Base-by-base conservation (phyloP, 2,888 invertebrate genomes). In the Hecatera dysodea region DNA sequence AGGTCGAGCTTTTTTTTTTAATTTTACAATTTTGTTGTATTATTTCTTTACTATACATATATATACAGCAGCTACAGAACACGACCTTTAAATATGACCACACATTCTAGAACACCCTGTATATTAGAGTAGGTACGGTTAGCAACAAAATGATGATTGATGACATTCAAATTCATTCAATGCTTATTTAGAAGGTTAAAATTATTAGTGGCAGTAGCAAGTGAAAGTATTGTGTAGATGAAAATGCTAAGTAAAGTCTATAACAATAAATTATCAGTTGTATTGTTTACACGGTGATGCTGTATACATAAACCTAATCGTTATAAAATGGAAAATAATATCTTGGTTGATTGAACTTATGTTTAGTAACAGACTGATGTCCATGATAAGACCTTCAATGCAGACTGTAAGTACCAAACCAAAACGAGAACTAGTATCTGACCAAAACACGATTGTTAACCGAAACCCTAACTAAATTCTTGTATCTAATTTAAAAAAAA, bases 111-210 rank as follows among this genome's bases (percentile, higher is more conserved):
- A n/a, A n/a, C n/a, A n/a, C n/a, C n/a, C 33, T 33, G 36, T 36
- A 36, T 11, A 36, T 36, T 17, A 42, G 42, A 17, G 42, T 42
- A 42, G 0, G 2, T 15, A 42, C 12, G 42, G 42, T 12, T 19
- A 7, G 19, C 6, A 6, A 12, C 7, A 19, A 61, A 64, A 62
- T 62, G 48, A 62, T 73, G 46, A 62, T 62, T 11, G 42, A 56
- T 73, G 65, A 61, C n/a, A n/a, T n/a, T n/a, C n/a, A n/a, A n/a
- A n/a, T n/a, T n/a, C 33, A 52, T 65, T 65, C 9, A 5, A 24
- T 11, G 1, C 22, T 42, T 71, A 42, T 74, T 65, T 42, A 33
- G 11, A 62, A 15, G 17, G 15, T 15, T 36, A 15, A 29, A 33
- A 52, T n/a, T 42, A 19, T 27, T 19, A 6, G 12, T 39, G 11